These are phyloP conservation scores for Microtus montanus DNA, from an alignment of 2,113 vertebrate species.

Conservation along the genomic window DNA sequence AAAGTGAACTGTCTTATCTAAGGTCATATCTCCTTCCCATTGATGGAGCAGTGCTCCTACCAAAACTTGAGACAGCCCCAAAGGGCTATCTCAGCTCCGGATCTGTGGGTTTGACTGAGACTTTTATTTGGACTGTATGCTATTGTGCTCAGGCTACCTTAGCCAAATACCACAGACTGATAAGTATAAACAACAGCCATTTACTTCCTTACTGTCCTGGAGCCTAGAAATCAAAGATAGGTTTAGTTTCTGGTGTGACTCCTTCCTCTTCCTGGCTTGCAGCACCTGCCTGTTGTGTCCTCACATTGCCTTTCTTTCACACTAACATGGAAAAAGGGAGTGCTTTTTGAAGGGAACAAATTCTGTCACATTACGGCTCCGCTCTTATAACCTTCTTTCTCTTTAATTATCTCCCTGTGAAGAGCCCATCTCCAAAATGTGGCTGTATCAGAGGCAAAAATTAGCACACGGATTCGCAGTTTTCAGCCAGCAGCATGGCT, in stretches of 20 bases:
- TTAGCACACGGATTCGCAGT: background rate
- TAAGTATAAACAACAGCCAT: background rate
- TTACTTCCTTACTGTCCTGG: background rate
- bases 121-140: background rate
- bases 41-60: background rate
- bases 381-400: background rate
- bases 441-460: background rate
- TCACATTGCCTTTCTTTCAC: background rate
- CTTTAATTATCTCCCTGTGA: background rate
- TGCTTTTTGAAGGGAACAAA: background rate
- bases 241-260: background rate
- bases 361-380: background rate
- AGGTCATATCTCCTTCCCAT: background rate
- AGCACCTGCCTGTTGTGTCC: background rate
- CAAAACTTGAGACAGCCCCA: background rate
- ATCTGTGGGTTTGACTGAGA: background rate
- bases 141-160: background rate
- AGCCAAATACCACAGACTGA: background rate
- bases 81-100: background rate
- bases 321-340: background rate
- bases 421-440: background rate
- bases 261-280: too few relatives aligned
- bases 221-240: background rate
- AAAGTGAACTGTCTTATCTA: background rate
- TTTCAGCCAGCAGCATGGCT: background rate